Conservation (phyloP, 2,113 vertebrate species). For the Clupea harengus region DNA sequence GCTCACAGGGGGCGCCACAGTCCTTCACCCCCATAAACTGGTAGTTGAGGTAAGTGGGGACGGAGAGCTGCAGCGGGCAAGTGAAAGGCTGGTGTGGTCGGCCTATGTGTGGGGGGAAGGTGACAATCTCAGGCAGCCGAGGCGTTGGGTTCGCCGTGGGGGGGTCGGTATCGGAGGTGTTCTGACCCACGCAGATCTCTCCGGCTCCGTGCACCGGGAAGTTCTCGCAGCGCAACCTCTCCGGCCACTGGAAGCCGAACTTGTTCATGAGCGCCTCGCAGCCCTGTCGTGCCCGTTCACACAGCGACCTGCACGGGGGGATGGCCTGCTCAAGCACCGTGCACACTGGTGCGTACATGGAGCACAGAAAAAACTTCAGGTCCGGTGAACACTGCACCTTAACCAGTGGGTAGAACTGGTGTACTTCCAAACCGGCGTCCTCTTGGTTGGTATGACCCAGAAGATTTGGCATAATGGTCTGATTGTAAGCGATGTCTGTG, state of each 20-base stretch:
- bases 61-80: slow-evolving; percentile 86
- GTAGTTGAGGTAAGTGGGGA: slow-evolving; percentile 85
- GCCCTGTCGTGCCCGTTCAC: slow-evolving; percentile 79
- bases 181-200: slow-evolving; percentile 86
- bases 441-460: slow-evolving; percentile 85
- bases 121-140: slow-evolving; percentile 56
- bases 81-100: slow-evolving; percentile 70
- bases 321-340: slow-evolving; percentile 84
- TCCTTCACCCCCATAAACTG: slow-evolving; percentile 85
- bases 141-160: slow-evolving; percentile 71
- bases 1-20: slow-evolving; percentile 90
- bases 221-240: slow-evolving; percentile 80
- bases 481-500: slow-evolving; percentile 86
- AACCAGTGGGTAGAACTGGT: slow-evolving; percentile 84
- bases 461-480: slow-evolving; percentile 87
- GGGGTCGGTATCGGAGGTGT: slow-evolving; percentile 72
- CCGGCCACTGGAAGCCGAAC: slow-evolving; percentile 87
- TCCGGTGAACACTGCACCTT: slow-evolving; percentile 81
- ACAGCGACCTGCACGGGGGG: slow-evolving; percentile 81
- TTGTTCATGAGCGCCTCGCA: slow-evolving; percentile 87
- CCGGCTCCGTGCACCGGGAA: slow-evolving; percentile 80
- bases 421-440: slow-evolving; percentile 84
- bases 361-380: slow-evolving; percentile 82
- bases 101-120: slow-evolving; percentile 58
- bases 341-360: slow-evolving; percentile 85